Conservation (phyloP, 2,797 vertebrate genomes). For the Pachyuromys duprasi region DNA sequence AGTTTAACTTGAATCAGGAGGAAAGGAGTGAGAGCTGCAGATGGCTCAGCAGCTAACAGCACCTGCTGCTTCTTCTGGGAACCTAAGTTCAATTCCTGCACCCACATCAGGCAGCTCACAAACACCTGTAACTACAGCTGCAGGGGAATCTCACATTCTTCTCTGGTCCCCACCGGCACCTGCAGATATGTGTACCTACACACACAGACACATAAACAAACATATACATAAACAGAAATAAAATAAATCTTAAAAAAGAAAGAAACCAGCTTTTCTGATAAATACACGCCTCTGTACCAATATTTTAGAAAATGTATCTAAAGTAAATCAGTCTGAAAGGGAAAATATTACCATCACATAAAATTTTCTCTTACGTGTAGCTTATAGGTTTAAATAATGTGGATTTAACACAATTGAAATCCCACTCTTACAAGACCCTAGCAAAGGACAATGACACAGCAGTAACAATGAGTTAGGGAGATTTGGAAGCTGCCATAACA, state of each 20-base stretch:
- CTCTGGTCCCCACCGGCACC: not conserved
- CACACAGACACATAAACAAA: not conserved
- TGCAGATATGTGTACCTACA: not conserved
- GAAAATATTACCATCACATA: not conserved
- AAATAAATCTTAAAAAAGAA: not conserved
- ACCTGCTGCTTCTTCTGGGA: not conserved
- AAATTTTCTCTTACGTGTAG: conserved; percentile 25
- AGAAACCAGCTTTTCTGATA: not conserved
- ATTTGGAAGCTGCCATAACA: not conserved
- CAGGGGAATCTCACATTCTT: not conserved
- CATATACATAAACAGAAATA: not conserved
- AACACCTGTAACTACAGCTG: not conserved
- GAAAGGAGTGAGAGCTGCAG: not conserved
- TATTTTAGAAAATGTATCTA: not conserved
- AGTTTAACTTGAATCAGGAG: conserved; percentile 61
- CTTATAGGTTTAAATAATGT: not conserved
- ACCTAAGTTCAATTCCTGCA: not conserved
- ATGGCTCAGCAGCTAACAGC: not conserved
- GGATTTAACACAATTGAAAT: not conserved
- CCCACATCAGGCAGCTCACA: too few relatives aligned
- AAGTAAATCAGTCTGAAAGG: not conserved
- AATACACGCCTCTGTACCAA: not conserved
- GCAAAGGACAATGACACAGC: not conserved
- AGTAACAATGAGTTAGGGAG: not conserved
- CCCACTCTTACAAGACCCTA: not conserved